A percentile compares a stretch with the other conserved stretches of the same genome.
These are phyloP conservation scores for Musca vetustissima DNA, from an alignment of 1,140 invertebrate genomes.

Conservation along the genomic window DNA sequence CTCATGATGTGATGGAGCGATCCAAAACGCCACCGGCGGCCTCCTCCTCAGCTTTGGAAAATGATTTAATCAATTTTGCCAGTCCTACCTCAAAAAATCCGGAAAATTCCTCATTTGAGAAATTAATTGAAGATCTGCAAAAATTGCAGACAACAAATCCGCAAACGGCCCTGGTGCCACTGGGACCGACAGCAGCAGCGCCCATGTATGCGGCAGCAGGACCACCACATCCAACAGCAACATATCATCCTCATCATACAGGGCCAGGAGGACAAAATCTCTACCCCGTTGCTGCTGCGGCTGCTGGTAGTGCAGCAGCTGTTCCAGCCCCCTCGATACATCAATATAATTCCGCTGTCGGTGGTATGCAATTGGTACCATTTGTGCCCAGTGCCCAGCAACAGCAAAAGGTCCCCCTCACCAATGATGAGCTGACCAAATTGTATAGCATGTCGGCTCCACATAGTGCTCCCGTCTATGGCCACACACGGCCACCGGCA, in stretches of 20 bases:
- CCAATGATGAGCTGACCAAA: constrained; percentile 45
- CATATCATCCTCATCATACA: too few relatives aligned
- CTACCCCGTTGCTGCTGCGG: constrained; percentile 6
- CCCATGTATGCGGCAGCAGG: constrained; percentile 26
- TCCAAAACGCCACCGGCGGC: constrained; percentile 57
- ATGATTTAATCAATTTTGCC: constrained; percentile 74
- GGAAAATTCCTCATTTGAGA: constrained; percentile 58
- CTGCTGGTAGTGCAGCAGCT: constrained; percentile 5
- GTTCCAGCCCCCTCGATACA: constrained; percentile 12
- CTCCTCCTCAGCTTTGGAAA: constrained; percentile 50
- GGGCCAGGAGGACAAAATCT: constrained; percentile 30
- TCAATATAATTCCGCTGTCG: constrained; percentile 32
- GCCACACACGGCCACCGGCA: not conserved
- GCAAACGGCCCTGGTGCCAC: constrained; percentile 45
- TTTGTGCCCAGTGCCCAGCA: constrained; percentile 37
- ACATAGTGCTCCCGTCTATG: constrained; percentile 8
- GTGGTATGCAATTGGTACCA: constrained; percentile 45
- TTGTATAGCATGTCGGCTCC: constrained; percentile 48
- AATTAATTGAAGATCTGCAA: constrained; percentile 61
- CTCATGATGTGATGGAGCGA: constrained; percentile 37
- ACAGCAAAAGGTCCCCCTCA: constrained; percentile 44
- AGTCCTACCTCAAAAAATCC: constrained; percentile 63
- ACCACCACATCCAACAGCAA: constrained; percentile 28
- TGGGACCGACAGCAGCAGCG: constrained; percentile 41
- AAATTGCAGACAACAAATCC: constrained; percentile 50